Percentiles rank a stretch among this genome's conserved stretches.
Conservation (phyloP, 2,888 invertebrate species). For the Allophyes oxyacanthae region DNA sequence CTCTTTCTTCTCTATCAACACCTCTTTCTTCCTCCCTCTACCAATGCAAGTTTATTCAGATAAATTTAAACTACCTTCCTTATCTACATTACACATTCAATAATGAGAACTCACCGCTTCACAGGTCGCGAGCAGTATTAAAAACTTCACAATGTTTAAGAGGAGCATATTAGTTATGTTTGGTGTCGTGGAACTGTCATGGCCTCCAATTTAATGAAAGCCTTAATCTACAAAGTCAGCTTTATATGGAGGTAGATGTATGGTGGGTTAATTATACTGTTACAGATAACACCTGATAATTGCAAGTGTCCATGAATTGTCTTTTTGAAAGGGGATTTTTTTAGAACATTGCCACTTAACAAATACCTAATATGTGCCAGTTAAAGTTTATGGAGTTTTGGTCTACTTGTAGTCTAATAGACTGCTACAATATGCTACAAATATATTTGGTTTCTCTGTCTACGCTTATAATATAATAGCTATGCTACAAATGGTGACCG, state of each 20-base stretch:
- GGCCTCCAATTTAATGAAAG: constrained; percentile 59
- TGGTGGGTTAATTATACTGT: constrained; percentile 53
- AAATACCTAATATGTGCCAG: no score
- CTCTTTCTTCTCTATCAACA: no score
- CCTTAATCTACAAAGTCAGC: constrained; percentile 58
- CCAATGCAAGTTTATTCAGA: no score
- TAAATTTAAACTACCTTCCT: no score
- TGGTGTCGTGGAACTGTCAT: constrained; percentile 56
- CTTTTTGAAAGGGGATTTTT: neutral
- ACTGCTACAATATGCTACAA: no score
- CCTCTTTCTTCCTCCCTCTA: no score
- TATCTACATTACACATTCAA: neutral
- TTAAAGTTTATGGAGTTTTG: no score
- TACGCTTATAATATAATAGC: no score
- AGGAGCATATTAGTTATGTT: constrained; percentile 61
- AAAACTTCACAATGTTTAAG: constrained; percentile 63
- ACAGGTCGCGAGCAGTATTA: constrained; percentile 67
- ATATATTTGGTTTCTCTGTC: no score
- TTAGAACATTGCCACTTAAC: no score
- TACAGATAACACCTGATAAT: constrained; percentile 46
- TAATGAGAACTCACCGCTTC: constrained; percentile 72
- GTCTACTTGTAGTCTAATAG: no score
- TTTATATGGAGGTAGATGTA: constrained; percentile 60
- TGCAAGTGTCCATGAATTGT: constrained; percentile 33
- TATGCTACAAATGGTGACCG: no score